phyloP scores from a whole-genome alignment of 2,797 vertebrate species.

The Rhadinocentrus ornatus region DNA sequence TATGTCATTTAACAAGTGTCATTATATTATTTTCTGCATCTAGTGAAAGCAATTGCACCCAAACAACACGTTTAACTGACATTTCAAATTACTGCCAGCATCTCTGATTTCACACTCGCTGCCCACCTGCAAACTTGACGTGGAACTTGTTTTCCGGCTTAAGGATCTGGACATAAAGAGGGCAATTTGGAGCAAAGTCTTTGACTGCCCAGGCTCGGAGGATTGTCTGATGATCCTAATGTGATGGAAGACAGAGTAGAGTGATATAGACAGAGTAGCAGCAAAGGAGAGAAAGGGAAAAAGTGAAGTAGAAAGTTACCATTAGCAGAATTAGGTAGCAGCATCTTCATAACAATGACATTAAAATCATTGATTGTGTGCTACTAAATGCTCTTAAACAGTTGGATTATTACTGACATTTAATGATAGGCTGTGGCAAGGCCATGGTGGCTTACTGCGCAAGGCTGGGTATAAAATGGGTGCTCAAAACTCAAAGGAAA shows the following conservation, averaged over 20 bases:
- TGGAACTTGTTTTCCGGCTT: slow-evolving; percentile 91
- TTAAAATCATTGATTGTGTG: slow-evolving; percentile 38
- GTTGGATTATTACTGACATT: slow-evolving; percentile 25
- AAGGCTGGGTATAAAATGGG: slow-evolving; percentile 7
- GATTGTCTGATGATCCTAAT: slow-evolving; percentile 89
- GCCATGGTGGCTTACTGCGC: not conserved
- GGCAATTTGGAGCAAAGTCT: slow-evolving; percentile 89
- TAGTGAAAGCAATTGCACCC: slow-evolving; percentile 3
- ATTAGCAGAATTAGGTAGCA: slow-evolving; percentile 47
- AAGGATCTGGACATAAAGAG: slow-evolving; percentile 88
- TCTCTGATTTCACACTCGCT: slow-evolving; percentile 27
- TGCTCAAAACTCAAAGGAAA: slow-evolving; percentile 12
- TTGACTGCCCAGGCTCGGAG: slow-evolving; percentile 89
- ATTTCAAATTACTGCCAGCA: slow-evolving; percentile 15
- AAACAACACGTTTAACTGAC: slow-evolving; percentile 12
- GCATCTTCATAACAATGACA: slow-evolving; percentile 51
- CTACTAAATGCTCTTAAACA: slow-evolving; percentile 26
- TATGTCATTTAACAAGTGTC: not conserved
- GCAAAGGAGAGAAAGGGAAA: slow-evolving; percentile 8
- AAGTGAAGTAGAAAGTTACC: slow-evolving; percentile 34
- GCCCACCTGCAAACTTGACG: slow-evolving; percentile 89
- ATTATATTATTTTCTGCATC: slow-evolving; percentile 31
- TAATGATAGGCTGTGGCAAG: slow-evolving; percentile 7
- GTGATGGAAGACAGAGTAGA: slow-evolving; percentile 39
- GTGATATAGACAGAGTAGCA: slow-evolving; percentile 34